Evolutionary conservation across 2,113 vertebrate species (phyloP).

Genomic region (Microcebus lehilahytsara): DNA sequence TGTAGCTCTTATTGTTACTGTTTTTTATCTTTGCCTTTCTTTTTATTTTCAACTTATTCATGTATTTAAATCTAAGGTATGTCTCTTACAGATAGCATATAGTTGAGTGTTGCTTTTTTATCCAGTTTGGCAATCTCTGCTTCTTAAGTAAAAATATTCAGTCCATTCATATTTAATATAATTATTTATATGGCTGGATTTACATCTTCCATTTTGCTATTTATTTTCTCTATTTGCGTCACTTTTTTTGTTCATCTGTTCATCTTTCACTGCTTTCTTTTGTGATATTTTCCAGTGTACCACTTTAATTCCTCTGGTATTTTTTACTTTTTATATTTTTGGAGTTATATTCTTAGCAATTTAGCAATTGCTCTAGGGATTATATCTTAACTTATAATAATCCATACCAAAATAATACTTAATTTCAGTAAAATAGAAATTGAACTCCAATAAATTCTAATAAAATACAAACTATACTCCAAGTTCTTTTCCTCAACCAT

Average conservation of each 20-base stretch:
- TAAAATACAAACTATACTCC: neutral
- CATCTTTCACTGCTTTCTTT: neutral
- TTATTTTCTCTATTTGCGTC: neutral
- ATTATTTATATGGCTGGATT: neutral
- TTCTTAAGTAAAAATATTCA: neutral
- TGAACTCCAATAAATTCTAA: neutral
- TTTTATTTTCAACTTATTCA: neutral
- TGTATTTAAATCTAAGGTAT: neutral
- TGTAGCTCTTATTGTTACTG: neutral
- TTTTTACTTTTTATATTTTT: neutral
- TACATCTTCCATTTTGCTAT: neutral
- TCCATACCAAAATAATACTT: neutral
- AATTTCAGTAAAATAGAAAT: neutral
- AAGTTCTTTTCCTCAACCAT: neutral
- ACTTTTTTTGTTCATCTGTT: neutral
- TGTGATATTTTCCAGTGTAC: neutral
- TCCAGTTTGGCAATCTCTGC: neutral
- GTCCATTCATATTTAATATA: neutral
- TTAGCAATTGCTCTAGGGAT: neutral
- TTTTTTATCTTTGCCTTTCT: neutral
- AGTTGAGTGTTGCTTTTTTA: neutral
- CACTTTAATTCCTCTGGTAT: neutral
- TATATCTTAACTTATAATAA: conserved; percentile 8
- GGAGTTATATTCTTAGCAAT: conserved; percentile 30
- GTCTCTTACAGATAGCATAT: neutral